Base-by-base conservation (phyloP, 2,888 invertebrate genomes). In the Synanthedon vespiformis region DNA sequence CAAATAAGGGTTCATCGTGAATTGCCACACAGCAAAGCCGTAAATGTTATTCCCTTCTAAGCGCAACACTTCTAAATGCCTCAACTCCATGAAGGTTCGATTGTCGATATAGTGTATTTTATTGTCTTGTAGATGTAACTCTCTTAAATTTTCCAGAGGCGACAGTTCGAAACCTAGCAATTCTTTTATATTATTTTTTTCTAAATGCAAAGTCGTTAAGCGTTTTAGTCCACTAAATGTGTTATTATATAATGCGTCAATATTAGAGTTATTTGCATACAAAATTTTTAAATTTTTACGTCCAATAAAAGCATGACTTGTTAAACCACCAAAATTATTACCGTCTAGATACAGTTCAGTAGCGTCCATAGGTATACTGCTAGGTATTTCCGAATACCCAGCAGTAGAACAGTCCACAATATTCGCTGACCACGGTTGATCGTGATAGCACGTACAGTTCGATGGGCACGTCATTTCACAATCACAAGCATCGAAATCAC, bases 401-500 rank as follows among this genome's bases (percentile, higher is more conserved):
- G 93, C 92, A 54, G 89, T 92, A 14, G 95, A 95, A 82, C 97
- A 97, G 80, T 96, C 95, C 61, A 97, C 96, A 61, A 97, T 94
- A 75, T 97, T 97, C 2, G 95, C 94, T 16, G 94, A 92, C 96
- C 97, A 97, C 53, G 94, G 92, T 71, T 95, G 94, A 85, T 98
- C 97, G 75, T 96, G 96, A 88, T 96, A 97, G 75, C 98, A 98
- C 56, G 94, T 94, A 88, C 98, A 98, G 77, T 96, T 95, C 49
- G 90, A 90, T 50, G 98, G 98, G 77, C 98, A 98, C 61, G 95
- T 96, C 95, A 97, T 97, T 88, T 97, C 95, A 88, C 98, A 98
- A 85, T 98, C 98, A 88, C 98, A 98, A 52, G 96, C 96, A 78
- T 96, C 97, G 81, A 96, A 98, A 78, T 97, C 96, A 84, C 98